Conservation (phyloP, 2,113 vertebrate species). For the Lethenteron reissneri region DNA sequence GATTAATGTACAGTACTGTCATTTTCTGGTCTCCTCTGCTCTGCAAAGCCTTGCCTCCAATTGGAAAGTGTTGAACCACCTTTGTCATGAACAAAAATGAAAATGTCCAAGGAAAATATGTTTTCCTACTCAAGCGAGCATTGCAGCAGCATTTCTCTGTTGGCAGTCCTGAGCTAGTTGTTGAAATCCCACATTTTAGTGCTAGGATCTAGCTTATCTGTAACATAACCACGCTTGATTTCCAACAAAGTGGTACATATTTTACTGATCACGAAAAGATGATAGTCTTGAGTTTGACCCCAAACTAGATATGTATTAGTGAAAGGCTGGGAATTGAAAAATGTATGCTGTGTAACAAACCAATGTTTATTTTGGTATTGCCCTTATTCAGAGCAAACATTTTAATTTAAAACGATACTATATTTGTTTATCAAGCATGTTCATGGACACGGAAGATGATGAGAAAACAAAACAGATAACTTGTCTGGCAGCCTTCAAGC, state of each 20-base stretch:
- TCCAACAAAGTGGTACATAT: background rate
- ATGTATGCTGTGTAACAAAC: background rate
- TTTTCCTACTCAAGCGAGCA: no score
- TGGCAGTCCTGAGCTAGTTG: no score
- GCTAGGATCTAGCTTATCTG: no score
- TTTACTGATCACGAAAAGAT: background rate
- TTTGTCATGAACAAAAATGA: no score
- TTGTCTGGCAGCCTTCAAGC: conserved; percentile 69
- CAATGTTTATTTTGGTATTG: background rate
- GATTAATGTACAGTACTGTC: no score
- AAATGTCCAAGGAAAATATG: no score
- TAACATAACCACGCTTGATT: no score
- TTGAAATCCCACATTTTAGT: no score
- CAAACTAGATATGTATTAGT: background rate
- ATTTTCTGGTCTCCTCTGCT: no score
- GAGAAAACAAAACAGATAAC: conserved; percentile 79
- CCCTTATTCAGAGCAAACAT: conserved; percentile 1
- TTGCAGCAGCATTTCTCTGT: no score
- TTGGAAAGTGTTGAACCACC: no score
- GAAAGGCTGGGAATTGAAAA: background rate
- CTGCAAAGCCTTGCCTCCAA: no score
- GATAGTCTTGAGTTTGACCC: background rate
- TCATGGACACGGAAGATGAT: conserved; percentile 87
- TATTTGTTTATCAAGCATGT: conserved; percentile 40
- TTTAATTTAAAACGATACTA: background rate